Base-by-base conservation (phyloP, 2,797 vertebrate species). In the Acomys russatus region DNA sequence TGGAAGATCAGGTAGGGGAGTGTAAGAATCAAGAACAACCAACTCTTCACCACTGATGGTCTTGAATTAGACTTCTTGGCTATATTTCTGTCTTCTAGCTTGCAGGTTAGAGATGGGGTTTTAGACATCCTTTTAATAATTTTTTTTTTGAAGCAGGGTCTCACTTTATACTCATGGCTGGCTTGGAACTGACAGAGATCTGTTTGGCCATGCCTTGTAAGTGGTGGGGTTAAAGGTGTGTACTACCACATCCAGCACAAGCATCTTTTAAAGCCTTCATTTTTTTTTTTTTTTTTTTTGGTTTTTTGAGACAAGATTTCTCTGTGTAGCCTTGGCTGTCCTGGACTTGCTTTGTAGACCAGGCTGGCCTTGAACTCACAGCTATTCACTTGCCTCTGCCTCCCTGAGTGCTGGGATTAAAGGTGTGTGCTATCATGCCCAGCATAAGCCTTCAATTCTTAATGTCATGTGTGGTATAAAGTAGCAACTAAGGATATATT, bases 401-500 rank as follows among this genome's bases (percentile, higher is more conserved):
- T 56, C 12, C 54, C 54, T 56, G 54, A 56, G 54, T 56, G 28
- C 49, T 78, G 49, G 35, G 76, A 25, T 54, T 33, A 33, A 51
- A 54, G 76, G 23, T 33, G 25, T 30, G 25, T 30, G 25, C 44
- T 7, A 33, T 6, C 44, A 30, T 14, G 8, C 12, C 74, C 74
- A 28, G 76, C 49, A 44, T 44, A 38, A 73, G 68, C 33, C 20
- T 61, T 22, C 3, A 63, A 78, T 94, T 95, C 68, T 91, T 93
- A 85, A 49, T 88, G 92, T 51, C 35, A 44, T 90, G 11, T 90
- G 61, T 93, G 6, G 30, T 88, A 79, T n/a, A 91, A 61, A 77
- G 63, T 68, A 92, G n/a, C 51, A 71, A 90, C 61, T 94, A 56
- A 90, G 94, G 59, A 90, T 77, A 88, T 78, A 96, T 71, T 95